phyloP scores from a whole-genome alignment of 37 sponge, comb jelly and placozoan genomes.

The Cliona cf. orientalis region DNA sequence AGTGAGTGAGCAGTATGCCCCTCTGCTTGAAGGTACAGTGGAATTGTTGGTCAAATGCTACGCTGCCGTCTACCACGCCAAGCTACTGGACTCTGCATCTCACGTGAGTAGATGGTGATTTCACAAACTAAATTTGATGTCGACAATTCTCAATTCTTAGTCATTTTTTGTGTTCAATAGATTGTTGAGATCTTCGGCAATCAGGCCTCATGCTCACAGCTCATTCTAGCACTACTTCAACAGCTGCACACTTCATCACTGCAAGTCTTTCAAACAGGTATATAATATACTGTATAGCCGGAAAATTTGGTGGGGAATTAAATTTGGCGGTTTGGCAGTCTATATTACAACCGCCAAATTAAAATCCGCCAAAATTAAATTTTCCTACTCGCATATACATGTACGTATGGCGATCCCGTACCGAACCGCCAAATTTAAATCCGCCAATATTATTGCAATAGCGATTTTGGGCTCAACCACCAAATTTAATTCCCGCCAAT shows the following conservation, averaged over 20 bases:
- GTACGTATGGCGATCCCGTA: no score
- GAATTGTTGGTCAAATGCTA: constrained; percentile 70
- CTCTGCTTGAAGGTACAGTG: constrained; percentile 58
- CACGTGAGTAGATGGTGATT: constrained; percentile 41
- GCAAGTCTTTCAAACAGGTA: constrained; percentile 42
- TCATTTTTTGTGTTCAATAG: neutral
- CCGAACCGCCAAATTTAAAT: no score
- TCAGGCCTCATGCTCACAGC: neutral
- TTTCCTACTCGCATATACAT: no score
- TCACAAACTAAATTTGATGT: neutral
- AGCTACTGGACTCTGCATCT: constrained; percentile 52
- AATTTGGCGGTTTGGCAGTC: no score
- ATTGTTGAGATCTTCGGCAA: constrained; percentile 44
- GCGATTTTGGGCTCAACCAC: no score
- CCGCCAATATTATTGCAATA: no score
- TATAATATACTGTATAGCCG: no score
- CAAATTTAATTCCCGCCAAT: no score
- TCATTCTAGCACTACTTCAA: constrained; percentile 40
- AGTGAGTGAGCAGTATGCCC: constrained; percentile 54
- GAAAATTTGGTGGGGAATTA: no score
- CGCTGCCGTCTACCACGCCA: constrained; percentile 56
- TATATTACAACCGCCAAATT: no score
- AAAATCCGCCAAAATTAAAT: no score
- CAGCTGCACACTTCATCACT: constrained; percentile 36
- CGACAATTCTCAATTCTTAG: neutral